A percentile compares a stretch with the other conserved stretches of the same genome.
phyloP scores from a whole-genome alignment of 2,888 invertebrate genomes.

The Agonopterix arenella region DNA sequence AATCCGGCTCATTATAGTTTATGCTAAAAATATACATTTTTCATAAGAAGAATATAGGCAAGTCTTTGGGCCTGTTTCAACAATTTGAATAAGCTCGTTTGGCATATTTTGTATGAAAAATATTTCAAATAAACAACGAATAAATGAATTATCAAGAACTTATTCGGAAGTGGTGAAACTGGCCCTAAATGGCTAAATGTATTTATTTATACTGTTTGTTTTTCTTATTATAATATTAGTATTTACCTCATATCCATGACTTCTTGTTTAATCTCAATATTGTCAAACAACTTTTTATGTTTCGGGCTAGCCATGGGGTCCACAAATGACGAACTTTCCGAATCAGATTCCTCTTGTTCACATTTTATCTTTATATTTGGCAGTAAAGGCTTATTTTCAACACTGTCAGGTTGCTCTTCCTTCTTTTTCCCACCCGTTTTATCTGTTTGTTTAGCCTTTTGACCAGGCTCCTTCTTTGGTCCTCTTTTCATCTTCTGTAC shows the following conservation, averaged over 20 bases:
- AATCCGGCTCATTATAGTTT: slow-evolving; percentile 42
- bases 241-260: slow-evolving; percentile 38
- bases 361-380: slow-evolving; percentile 65
- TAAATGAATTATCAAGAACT: too few relatives aligned
- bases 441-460: slow-evolving; percentile 34
- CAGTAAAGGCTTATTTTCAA: slow-evolving; percentile 50
- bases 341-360: slow-evolving; percentile 61
- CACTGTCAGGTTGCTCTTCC: slow-evolving; percentile 43
- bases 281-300: slow-evolving; percentile 50
- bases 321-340: slow-evolving; percentile 68
- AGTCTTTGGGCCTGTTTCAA: too few relatives aligned
- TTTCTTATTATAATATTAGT: too few relatives aligned
- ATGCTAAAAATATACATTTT: slow-evolving; percentile 22
- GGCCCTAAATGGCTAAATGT: too few relatives aligned
- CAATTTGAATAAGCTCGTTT: too few relatives aligned
- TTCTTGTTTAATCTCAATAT: slow-evolving; percentile 58
- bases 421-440: slow-evolving; percentile 40
- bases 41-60: too few relatives aligned
- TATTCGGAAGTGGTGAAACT: too few relatives aligned
- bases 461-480: slow-evolving; percentile 45
- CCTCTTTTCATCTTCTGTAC: slow-evolving; percentile 48
- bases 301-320: slow-evolving; percentile 64
- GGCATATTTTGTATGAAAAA: too few relatives aligned
- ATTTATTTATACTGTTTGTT: too few relatives aligned
- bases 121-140: too few relatives aligned